Percentiles rank a stretch among this genome's conserved stretches.
These are phyloP conservation scores for Lepus townsendii DNA, from an alignment of 2,797 vertebrate species.

Conservation along the genomic window DNA sequence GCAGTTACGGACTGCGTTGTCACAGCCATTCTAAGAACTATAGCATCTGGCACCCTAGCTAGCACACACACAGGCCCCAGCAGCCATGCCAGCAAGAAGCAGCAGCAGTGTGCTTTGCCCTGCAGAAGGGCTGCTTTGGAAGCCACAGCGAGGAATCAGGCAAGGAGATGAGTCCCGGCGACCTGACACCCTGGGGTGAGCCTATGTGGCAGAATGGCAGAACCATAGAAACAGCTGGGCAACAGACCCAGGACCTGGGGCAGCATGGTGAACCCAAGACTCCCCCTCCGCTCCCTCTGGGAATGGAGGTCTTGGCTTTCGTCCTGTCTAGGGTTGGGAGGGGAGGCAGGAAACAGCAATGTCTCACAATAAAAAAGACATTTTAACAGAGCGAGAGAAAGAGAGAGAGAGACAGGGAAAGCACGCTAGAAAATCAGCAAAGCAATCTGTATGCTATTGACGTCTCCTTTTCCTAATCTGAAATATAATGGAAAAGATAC, in stretches of 20 bases:
- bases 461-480: conserved; percentile 37
- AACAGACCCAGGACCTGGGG: too few species aligned
- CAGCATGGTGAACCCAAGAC: fast-evolving
- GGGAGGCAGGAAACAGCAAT: not conserved
- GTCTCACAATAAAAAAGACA: not conserved
- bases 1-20: not conserved
- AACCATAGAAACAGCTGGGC: not conserved
- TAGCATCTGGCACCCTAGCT: not conserved
- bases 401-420: too few species aligned
- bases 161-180: not conserved
- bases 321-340: not conserved
- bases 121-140: not conserved
- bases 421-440: not conserved
- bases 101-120: too few species aligned
- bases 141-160: not conserved
- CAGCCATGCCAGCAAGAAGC: not conserved
- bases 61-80: not conserved
- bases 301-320: not conserved
- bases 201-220: not conserved
- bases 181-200: not conserved
- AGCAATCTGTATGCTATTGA: conserved; percentile 22
- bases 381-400: too few species aligned
- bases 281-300: not conserved
- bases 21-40: not conserved
- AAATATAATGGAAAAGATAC: not conserved